Evolutionary conservation across 2,113 vertebrate genomes (phyloP), one percentile per base, ranked within the genome.

Genomic region (Siniperca chuatsi): DNA sequence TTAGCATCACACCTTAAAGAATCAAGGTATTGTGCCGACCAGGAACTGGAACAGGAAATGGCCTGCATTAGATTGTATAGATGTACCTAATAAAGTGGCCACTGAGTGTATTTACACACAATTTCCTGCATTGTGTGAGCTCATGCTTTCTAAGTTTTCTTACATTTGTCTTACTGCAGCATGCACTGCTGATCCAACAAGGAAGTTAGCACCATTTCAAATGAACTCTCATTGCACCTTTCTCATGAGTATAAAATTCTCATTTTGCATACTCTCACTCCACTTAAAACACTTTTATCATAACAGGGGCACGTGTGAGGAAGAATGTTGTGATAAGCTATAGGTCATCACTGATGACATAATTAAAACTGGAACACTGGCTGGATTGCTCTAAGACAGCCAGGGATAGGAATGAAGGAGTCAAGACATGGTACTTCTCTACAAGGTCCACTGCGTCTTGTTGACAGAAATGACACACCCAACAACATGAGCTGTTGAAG

Each of bases 381-480:
- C 15, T 35, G 13, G n/a, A 66, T 37, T 21, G 50, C 64, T 58
- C 5, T 25, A 37, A 71, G 23, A 23, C 64, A 35, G 23, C 48
- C 25, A 77, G 18, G 25, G 1, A 35, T 8, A 57, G 9, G 15
- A 58, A 58, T 72, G 21, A 50, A 50, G 54, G 42, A n/a, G 52
- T 33, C 5, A 7, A 66, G 69, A 69, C 2, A 42, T 60, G 69
- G 82, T 35, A 25, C 48, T 50, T 61, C 29, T 42, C 23, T 52
- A 21, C 21, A 20, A 16, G 82, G 25, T 64, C 40, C 11, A 44
- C 40, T 58, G 16, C 0, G 0, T 54, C 58, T 57, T 35, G 25
- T 16, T 71, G 58, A 83, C 48, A 71, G 81, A 72, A 46, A 42
- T 37, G 48, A 37, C 40, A 65, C 37, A 52, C 61, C 58, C 6